A percentile compares a stretch with the other conserved stretches of the same genome.
Conservation (phyloP, 30 jellyfish, hydroid and myxozoan species). For the Mastigias papua region DNA sequence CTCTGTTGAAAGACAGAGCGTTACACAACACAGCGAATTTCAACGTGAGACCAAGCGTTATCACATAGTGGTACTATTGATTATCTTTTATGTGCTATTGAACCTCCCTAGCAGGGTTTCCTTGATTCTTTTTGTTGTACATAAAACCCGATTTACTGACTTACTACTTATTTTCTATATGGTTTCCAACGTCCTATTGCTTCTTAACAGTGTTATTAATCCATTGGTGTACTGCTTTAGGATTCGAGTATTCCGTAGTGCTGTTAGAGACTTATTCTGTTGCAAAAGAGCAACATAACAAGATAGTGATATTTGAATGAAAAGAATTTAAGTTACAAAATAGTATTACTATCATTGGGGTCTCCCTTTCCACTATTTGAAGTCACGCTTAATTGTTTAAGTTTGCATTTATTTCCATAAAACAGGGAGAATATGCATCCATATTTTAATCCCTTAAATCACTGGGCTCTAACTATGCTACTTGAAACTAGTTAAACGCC, state of each 20-base stretch:
- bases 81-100: background rate
- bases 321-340: too few relatives aligned
- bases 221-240: conserved; percentile 1
- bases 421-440: too few relatives aligned
- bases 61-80: background rate
- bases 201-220: background rate
- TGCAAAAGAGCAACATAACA: too few relatives aligned
- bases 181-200: background rate
- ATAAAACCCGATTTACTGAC: background rate
- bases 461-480: too few relatives aligned
- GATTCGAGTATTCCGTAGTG: background rate
- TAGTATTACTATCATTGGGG: too few relatives aligned
- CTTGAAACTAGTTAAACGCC: too few relatives aligned
- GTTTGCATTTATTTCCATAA: too few relatives aligned
- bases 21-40: background rate
- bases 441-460: too few relatives aligned
- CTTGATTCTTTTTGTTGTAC: background rate
- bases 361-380: too few relatives aligned
- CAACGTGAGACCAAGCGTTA: background rate
- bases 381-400: too few relatives aligned
- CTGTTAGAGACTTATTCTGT: background rate
- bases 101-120: background rate
- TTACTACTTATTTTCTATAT: background rate
- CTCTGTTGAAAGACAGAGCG: background rate
- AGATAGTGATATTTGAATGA: too few relatives aligned